Base-by-base conservation (phyloP, 2,797 vertebrate species). In the Mastacembelus armatus region DNA sequence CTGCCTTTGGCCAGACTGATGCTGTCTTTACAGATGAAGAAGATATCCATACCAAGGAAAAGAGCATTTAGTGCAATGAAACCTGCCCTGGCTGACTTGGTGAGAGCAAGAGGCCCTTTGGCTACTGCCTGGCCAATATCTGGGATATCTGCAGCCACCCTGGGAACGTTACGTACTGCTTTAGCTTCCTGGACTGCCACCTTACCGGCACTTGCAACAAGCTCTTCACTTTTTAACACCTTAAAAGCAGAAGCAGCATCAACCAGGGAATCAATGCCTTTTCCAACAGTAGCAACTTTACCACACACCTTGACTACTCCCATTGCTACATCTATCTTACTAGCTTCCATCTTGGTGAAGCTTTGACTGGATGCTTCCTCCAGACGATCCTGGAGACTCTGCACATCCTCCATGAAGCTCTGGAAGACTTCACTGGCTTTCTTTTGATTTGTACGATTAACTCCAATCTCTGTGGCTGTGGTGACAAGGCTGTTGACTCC, bases 1-100 rank as follows among this genome's bases (percentile, higher is more conserved):
- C 65, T 88, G 18, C 91, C 91, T 81, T 84, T 90, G 54, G 86
- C 69, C 77, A 94, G 75, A 81, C 80, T 78, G 1, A 92, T 62
- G 58, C 92, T 85, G 64, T 92, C 87, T 74, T 88, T 92, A n/a
- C 85, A 87, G 81, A 94, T 93, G 67, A 86, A 84, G 58, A 92
- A 49, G 10, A 92, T 35, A 11, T 94, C 91, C 56, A 92, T 27
- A 15, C 91, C 91, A 3, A 94, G 50, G 61, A 93, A 94, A 2
- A 92, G 62, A 27, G 82, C 85, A 8, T 92, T 92, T 12, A 85
- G 0, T 0, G 56, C 67, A 0, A 93, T 92, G 2, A 90, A 7
- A 9, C 86, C 85, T 0, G 67, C 86, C 56, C 91, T 89, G 21
- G 84, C 85, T 10, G 83, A 33, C 2, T 84, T 77, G 12, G 85